Base-by-base conservation (phyloP, 2,888 invertebrate genomes). In the Strigamia transsilvanica region DNA sequence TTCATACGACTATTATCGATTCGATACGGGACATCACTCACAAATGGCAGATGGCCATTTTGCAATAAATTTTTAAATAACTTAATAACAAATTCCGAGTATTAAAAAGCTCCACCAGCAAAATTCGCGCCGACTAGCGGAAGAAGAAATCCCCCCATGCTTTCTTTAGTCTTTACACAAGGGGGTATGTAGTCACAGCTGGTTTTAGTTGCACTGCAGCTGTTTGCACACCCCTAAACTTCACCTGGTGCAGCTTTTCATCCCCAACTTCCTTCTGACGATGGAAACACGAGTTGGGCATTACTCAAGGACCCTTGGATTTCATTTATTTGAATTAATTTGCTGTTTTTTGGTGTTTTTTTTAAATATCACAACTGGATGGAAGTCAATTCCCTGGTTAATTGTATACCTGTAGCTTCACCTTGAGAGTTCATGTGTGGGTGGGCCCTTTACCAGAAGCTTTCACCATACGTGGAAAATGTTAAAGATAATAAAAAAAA, bases 331-430 rank as follows among this genome's bases (percentile, higher is more conserved):
- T 6, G 51, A 51, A 51, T 51, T 51, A 51, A n/a, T 51, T n/a
- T n/a, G 4, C 51, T 51, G 10, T n/a, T 51, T 51, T 51, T 12
- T 51, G 0, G 12, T 51, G 1, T 13, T 51, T 51, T 51, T 51
- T 15, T 23, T 12, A 9, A 13, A 66, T 66, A 12, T 66, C 61
- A 66, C 18, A 66, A 18, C 2, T 23, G 18, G 21, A 61, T 21
- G n/a, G 21, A 61, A 61, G 61, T 61, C 61, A 61, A 66, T 66
- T 66, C 61, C 61, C 23, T 13, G 18, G 13, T 12, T 66, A 66
- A 66, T 66, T 66, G 61, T 66, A 23, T 66, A 66, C 61, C 23
- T 66, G 61, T 66, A 66, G 61, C 23, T 66, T 66, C 61, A 66
- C 61, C 61, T 66, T 66, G 61, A 66, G 18, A 66, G 61, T 66